Evolutionary conservation across 64 coral and sea anemone species (phyloP), one percentile per base, ranked within the genome.

Genomic region (Montipora cactus): DNA sequence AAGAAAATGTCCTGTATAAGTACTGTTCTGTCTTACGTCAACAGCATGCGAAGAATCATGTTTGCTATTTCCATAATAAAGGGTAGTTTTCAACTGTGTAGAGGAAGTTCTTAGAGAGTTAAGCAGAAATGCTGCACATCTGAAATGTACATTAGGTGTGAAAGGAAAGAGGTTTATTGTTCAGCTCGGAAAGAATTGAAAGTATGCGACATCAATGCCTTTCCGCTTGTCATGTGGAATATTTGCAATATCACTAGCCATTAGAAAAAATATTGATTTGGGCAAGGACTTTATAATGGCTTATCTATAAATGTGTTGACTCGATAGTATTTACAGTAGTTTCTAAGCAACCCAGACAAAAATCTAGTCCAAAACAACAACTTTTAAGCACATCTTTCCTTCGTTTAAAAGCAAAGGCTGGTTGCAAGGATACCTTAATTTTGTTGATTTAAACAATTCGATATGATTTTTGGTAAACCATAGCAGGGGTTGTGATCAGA

Each of bases 251-350:
- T 72, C 67, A 44, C 15, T 3, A 8, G 3, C 47, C 82, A 86
- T 72, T 67, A 84, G 18, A n/a, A 2, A 12, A 13, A 20, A 51
- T 86, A 86, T 86, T 86, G 82, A 20, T 49, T 13, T 48, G 67
- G 58, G 18, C 15, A 84, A 86, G 46, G 48, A 50, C 44, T 72
- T 49, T 22, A 5, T 48, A 15, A 72, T 72, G 45, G 45, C 25
- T 72, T 47, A 71, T 44, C 45, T 81, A 71, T 86, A 70, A 62
- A 68, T 68, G 9, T 84, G 59, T 68, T 84, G 47, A 68, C 28
- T 37, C 61, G 11, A 21, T 61, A 2, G 13, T 84, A 47, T 84
- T 84, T 86, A 50, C 62, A 49, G 1, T 50, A 46, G 82, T 86
- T 86, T 72, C 82, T 68, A 71, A 71, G 82, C 66, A 50, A 86